Evolutionary conservation across 2,113 vertebrate genomes (phyloP).

Genomic region (Macaca fascicularis): T2T-MFA8v1.1 NC_088386.1:36863001-36863500

Average conservation of each 20-base stretch:
- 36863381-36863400: neutral
- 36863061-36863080: neutral
- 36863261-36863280: neutral
- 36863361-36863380: neutral
- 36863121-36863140: neutral
- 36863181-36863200: neutral
- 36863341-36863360: neutral
- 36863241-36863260: neutral
- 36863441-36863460: neutral
- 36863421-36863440: neutral
- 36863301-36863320: neutral
- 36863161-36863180: neutral
- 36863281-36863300: neutral
- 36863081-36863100: neutral
- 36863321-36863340: neutral
- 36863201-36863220: neutral
- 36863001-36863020: neutral
- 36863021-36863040: neutral
- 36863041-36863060: neutral
- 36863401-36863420: neutral
- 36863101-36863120: neutral
- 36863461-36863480: neutral
- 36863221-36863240: neutral
- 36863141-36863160: neutral
- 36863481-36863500: constrained; percentile 28